These are phyloP conservation scores for Sciaenops ocellatus DNA, from an alignment of 2,797 vertebrate genomes.

Conservation along the genomic window DNA sequence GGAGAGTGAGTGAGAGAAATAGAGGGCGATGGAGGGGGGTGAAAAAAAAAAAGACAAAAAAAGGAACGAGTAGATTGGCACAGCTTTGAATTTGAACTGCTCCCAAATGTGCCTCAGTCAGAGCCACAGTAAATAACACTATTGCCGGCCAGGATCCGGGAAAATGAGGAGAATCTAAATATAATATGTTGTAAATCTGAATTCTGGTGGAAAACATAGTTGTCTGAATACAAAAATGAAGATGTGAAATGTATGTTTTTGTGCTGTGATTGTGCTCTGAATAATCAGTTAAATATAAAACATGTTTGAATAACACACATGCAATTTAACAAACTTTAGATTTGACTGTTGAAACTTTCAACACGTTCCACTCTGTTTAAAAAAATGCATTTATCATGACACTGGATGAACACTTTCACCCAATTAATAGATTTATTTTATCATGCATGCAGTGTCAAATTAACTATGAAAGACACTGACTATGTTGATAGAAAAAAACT, in stretches of 20 bases:
- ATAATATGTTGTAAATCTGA: slow-evolving; percentile 76
- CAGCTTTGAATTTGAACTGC: slow-evolving; percentile 86
- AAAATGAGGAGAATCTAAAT: slow-evolving; percentile 82
- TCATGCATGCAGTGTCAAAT: slow-evolving; percentile 34
- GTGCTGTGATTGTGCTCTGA: neutral
- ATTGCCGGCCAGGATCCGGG: slow-evolving; percentile 79
- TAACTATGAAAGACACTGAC: slow-evolving; percentile 40
- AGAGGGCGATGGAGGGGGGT: slow-evolving; percentile 49
- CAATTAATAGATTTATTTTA: slow-evolving; percentile 36
- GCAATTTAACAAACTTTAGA: slow-evolving; percentile 3
- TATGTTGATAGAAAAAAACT: slow-evolving; percentile 48
- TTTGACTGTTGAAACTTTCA: slow-evolving; percentile 9
- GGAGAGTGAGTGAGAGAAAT: slow-evolving; percentile 57
- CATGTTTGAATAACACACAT: neutral
- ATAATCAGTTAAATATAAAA: slow-evolving; percentile 32
- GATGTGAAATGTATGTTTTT: slow-evolving; percentile 41
- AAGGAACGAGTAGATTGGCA: slow-evolving; percentile 84
- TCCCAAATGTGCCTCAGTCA: slow-evolving; percentile 87
- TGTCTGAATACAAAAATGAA: slow-evolving; percentile 40
- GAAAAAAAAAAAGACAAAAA: slow-evolving; percentile 54
- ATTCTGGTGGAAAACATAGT: slow-evolving; percentile 55
- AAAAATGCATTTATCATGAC: neutral
- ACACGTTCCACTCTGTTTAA: neutral
- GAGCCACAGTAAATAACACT: slow-evolving; percentile 85
- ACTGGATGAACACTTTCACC: slow-evolving; percentile 4